Conservation (phyloP, 2,888 invertebrate genomes). For the Dermolepida albohirtum region DNA sequence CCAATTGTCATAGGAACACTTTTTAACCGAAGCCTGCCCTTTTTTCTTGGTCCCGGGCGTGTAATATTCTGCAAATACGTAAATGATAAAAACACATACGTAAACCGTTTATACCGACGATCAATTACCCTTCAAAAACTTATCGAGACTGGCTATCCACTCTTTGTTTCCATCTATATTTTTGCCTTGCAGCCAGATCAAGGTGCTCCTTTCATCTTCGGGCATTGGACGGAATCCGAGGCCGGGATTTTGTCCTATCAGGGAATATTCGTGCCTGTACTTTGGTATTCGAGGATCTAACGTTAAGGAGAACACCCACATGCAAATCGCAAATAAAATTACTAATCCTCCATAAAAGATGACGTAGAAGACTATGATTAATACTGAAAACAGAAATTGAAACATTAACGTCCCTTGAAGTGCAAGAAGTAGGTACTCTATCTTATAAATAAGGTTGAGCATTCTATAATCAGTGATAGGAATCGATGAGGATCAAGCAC, state of each 20-base stretch:
- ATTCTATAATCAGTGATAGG: too few species aligned
- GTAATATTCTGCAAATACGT: constrained; percentile 61
- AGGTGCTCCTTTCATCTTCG: constrained; percentile 90
- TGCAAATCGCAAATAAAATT: constrained; percentile 92
- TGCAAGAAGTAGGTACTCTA: too few species aligned
- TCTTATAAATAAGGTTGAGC: too few species aligned
- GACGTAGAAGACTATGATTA: constrained; percentile 95
- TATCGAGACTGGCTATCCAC: constrained; percentile 81
- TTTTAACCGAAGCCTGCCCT: constrained; percentile 61
- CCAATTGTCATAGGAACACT: constrained; percentile 60
- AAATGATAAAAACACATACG: constrained; percentile 3
- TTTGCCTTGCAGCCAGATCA: constrained; percentile 94
- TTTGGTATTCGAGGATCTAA: constrained; percentile 89
- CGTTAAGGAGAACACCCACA: constrained; percentile 94
- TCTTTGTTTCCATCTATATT: constrained; percentile 76
- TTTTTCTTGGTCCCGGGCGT: constrained; percentile 63
- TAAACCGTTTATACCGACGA: background rate
- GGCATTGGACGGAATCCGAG: constrained; percentile 96
- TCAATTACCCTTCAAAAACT: constrained; percentile 81
- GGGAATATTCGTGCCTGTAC: constrained; percentile 86
- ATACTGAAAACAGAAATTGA: constrained; percentile 72
- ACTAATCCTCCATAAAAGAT: constrained; percentile 93
- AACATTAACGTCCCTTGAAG: too few species aligned
- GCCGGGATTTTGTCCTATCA: constrained; percentile 96
- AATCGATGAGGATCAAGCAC: too few species aligned